A percentile compares a stretch with the other conserved stretches of the same genome.
phyloP scores from a whole-genome alignment of 2,113 vertebrate species.

The Chunga burmeisteri region DNA sequence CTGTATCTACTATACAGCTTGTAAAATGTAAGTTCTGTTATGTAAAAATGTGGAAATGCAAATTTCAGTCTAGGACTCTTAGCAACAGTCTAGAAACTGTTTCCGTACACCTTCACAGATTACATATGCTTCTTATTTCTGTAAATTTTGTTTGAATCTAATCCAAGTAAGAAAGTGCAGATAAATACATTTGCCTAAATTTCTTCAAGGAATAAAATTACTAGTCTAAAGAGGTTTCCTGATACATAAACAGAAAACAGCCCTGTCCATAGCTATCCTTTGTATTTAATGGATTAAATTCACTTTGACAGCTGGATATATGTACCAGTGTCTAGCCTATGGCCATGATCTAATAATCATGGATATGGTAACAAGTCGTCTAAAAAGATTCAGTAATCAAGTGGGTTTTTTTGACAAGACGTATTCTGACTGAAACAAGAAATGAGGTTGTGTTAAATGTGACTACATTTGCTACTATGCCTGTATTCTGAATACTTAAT shows the following conservation, averaged over 20 bases:
- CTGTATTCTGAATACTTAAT: neutral
- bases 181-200: neutral
- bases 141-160: neutral
- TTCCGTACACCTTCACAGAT: neutral
- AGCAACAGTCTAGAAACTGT: neutral
- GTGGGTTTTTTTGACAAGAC: constrained; percentile 45
- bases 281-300: constrained; percentile 64
- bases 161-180: neutral
- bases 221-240: neutral
- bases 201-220: neutral
- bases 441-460: constrained; percentile 4
- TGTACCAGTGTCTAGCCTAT: constrained; percentile 57
- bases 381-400: constrained; percentile 66
- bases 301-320: constrained; percentile 66
- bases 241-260: constrained; percentile 37
- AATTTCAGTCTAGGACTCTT: neutral
- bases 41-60: neutral
- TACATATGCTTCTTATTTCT: neutral
- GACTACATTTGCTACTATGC: neutral
- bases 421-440: constrained; percentile 47
- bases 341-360: constrained; percentile 66
- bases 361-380: constrained; percentile 56
- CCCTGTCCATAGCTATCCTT: constrained; percentile 32
- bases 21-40: neutral
- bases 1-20: neutral